Evolutionary conservation across 37 sponge, comb jelly and placozoan genomes (phyloP), one percentile per base, ranked within the genome.

Genomic region (Chondrosia reniformis): DNA sequence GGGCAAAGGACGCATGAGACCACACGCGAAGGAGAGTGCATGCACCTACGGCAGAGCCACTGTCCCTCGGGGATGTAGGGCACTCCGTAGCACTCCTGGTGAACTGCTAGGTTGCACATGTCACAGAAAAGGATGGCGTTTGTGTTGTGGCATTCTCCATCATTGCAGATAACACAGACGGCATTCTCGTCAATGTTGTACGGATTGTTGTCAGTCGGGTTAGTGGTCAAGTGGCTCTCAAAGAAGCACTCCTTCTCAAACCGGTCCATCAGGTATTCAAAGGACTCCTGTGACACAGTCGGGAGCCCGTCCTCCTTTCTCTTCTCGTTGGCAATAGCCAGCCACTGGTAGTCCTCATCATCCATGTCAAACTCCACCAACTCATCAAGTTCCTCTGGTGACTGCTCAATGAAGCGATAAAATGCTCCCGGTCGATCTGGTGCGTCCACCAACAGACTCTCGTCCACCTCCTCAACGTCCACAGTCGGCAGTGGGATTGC

Each of bases 1-100:
- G 99, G 99, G 83, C 99, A 98, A 15, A 98, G 92, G 44, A 86
- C 88, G 77, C 99, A 98, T 76, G 92, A 93, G 9, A 98, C 99
- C 33, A 86, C 81, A 43, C 96, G 74, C 12, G 96, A 95, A 4
- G 99, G 99, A 25, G 96, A 96, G 41, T 95, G 85, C 52, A 95
- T 80, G 84, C 99, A 98, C 4, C 99, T 76, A 36, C 99, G 76
- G 63, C 99, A 98, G 13, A 95, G 83, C 99, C 99, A 98, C 85
- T 98, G 99, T 5, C 99, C 99, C 77, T 98, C 99, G 3, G 99
- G 99, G 45, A 98, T 98, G 86, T 93, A 98, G n/a, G 99, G 99
- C 32, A 98, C 96, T 22, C 99, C 99, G 76, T 98, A 98, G 81
- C 99, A 98, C 76, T 98, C 99, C 67, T 98, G 99, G 77, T 98